phyloP scores from a whole-genome alignment of 2,888 invertebrate species.

The Catocala sponsa region DNA sequence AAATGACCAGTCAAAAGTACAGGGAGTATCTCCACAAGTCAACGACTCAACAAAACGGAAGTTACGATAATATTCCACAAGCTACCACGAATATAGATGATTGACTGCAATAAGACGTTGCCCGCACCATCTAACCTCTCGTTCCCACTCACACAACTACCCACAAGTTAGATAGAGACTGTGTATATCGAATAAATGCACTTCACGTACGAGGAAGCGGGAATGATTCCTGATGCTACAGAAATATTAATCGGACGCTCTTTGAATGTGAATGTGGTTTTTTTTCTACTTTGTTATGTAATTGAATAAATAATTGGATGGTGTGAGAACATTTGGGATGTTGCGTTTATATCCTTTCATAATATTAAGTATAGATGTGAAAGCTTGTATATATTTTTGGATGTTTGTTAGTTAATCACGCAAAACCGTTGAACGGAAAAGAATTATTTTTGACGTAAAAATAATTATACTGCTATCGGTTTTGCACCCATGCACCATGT shows the following conservation, averaged over 20 bases:
- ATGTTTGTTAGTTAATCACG: too few relatives aligned
- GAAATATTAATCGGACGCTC: conserved; percentile 80
- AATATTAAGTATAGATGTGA: too few relatives aligned
- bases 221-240: conserved; percentile 78
- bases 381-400: too few relatives aligned
- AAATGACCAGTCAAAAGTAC: conserved; percentile 35
- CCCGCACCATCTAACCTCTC: conserved; percentile 32
- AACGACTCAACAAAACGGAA: conserved; percentile 83
- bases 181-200: conserved; percentile 71
- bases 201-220: conserved; percentile 84
- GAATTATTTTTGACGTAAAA: too few relatives aligned
- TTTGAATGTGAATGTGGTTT: conserved; percentile 56
- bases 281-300: conserved; percentile 48
- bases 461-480: too few relatives aligned
- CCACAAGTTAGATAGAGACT: conserved; percentile 56
- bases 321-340: conserved; percentile 8
- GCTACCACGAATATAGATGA: conserved; percentile 87
- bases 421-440: too few relatives aligned
- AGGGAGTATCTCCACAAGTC: conserved; percentile 54
- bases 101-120: conserved; percentile 78
- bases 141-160: conserved; percentile 57
- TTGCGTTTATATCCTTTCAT: not conserved
- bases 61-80: conserved; percentile 83
- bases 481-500: too few relatives aligned
- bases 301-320: conserved; percentile 33